Evolutionary conservation across 2,113 vertebrate genomes (phyloP), one percentile per base, ranked within the genome.

Genomic region (Paradoxurus hermaphroditus): DNA sequence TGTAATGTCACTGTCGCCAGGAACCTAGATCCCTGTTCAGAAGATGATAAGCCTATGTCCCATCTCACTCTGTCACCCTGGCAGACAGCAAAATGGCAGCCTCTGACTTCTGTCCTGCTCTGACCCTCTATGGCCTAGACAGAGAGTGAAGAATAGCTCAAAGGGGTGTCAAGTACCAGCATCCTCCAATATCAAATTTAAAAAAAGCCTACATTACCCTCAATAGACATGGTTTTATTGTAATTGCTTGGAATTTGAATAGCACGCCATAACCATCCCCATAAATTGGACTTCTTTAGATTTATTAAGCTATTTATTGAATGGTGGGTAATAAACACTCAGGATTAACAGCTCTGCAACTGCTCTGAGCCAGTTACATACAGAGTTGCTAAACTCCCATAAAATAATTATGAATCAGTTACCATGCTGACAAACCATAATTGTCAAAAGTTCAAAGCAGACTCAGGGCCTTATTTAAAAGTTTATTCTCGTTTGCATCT

Each of bases 251-350:
- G 70, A 97, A 98, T 98, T 98, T 98, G 97, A 96, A 95, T 68
- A 94, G 95, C 65, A 49, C 36, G 5, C 97, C 82, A 93, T 96
- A 98, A 96, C 95, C 23, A 10, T 95, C 81, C 92, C 94, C 86
- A 63, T 98, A 98, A 98, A 98, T 21, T 7, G 97, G 97, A 98
- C 96, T 92, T 96, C 97, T 96, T 93, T 90, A 97, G 97, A 98
- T 98, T 98, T 98, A 98, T 98, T 96, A 97, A 98, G 92, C 86
- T 77, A 70, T 97, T 97, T 98, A 96, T 96, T 97, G 95, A 97
- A 97, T 97, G 73, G 95, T 92, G 97, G 94, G 96, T 96, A 88
- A 97, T 97, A 97, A 97, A 95, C 88, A 95, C 93, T 96, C 97
- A 94, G 96, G 44, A 98, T 98, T 98, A 98, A 98, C 96, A 92